Evolutionary conservation across 2,888 invertebrate species (phyloP), one percentile per base, ranked within the genome.

Genomic region (Druceiella hillmani): DNA sequence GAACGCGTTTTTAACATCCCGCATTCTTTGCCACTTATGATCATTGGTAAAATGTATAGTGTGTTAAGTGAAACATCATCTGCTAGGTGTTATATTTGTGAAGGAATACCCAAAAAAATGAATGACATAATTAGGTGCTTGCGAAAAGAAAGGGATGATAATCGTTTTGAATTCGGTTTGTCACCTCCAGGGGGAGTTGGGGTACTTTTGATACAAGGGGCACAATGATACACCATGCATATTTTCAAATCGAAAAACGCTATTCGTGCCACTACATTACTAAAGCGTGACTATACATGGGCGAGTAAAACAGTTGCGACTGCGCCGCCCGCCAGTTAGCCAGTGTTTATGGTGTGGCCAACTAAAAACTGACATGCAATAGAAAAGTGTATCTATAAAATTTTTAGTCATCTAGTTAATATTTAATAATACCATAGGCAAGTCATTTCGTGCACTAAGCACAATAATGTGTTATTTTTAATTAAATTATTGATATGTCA

Each of bases 261-360:
- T 33, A 43, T 40, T 34, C 33, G n/a, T n/a, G n/a, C n/a, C n/a
- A n/a, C n/a, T n/a, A n/a, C n/a, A n/a, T n/a, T n/a, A n/a, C n/a
- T n/a, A 44, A 28, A 31, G 36, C 31, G 40, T 33, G 40, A 36
- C 41, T 38, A 38, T 42, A 30, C 37, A 41, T 43, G 35, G 40
- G 36, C 41, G 38, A 46, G 40, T 42, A 40, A 39, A 28, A 45
- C 40, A 41, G 38, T 39, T 43, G 45, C 38, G 33, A 41, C 43
- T 32, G 41, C 38, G 40, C 31, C 39, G 37, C 38, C 43, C 41
- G 39, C 39, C 41, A 40, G 32, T 43, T 40, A 24, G 40, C 38
- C 43, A 26, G 44, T 45, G 38, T 36, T 40, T 43, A 33, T 36
- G 41, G 41, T 36, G 41, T 36, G 37, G 43, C 33, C 39, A 41